Evolutionary conservation across 2,113 vertebrate genomes (phyloP).

Genomic region (Hippocampus barbouri): DNA sequence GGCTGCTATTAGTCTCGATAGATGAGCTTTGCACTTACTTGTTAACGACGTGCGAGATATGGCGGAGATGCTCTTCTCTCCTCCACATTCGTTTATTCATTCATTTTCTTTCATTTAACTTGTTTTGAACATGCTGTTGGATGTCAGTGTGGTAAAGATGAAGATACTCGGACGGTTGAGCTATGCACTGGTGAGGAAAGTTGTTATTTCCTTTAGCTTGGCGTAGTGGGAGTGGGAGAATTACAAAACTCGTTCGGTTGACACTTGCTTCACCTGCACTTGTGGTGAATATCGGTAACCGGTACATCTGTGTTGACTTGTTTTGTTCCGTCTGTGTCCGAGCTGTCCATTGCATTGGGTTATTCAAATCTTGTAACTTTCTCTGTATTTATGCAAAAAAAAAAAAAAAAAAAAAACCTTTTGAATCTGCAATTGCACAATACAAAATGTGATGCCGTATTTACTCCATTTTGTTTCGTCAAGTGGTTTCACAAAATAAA

Average conservation of each 20-base stretch:
- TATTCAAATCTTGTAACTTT: neutral
- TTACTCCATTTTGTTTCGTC: too few species aligned
- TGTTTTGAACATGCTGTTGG: constrained; percentile 54
- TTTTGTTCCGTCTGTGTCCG: neutral
- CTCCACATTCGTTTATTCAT: constrained; percentile 7
- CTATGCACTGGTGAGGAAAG: constrained; percentile 74
- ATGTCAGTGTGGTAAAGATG: constrained; percentile 67
- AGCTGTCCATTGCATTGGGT: neutral
- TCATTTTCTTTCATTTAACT: neutral
- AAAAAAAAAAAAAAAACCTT: too few species aligned
- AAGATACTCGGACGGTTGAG: constrained; percentile 78
- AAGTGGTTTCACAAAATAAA: too few species aligned
- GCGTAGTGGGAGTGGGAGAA: neutral
- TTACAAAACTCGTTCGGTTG: neutral
- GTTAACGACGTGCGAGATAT: neutral
- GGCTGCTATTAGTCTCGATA: constrained; percentile 5
- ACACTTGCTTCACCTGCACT: neutral
- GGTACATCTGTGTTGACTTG: neutral
- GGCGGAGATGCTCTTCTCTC: neutral
- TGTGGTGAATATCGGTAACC: neutral
- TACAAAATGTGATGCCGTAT: too few species aligned
- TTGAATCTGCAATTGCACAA: too few species aligned
- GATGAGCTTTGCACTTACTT: neutral
- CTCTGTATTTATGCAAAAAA: too few species aligned
- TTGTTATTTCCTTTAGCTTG: neutral